Evolutionary conservation across 2,113 vertebrate species (phyloP).

Genomic region (Gymnobelideus leadbeateri): DNA sequence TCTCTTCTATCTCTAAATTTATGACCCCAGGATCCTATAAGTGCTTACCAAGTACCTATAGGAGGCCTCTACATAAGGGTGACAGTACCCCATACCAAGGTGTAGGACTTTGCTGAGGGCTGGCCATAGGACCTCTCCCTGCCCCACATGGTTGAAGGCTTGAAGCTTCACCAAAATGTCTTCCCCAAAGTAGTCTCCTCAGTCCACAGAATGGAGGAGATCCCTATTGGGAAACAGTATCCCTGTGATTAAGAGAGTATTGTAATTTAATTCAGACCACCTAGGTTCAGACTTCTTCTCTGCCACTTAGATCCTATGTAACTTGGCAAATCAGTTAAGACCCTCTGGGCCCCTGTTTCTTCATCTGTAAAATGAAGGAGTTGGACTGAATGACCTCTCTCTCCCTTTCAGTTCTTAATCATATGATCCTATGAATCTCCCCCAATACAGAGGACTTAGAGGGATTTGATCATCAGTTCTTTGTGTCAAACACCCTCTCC

Average conservation of each 20-base stretch:
- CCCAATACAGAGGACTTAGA: neutral
- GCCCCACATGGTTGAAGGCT: neutral
- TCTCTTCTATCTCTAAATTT: neutral
- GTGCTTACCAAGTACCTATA: neutral
- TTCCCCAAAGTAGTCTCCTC: neutral
- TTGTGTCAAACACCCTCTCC: neutral
- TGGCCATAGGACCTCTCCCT: neutral
- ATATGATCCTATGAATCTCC: neutral
- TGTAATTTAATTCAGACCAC: neutral
- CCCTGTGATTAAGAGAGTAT: neutral
- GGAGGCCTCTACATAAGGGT: neutral
- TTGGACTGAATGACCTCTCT: neutral
- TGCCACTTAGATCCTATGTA: neutral
- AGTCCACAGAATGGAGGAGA: neutral
- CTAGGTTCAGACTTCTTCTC: neutral
- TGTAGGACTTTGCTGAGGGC: neutral
- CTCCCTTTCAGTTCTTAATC: neutral
- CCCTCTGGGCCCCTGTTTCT: neutral
- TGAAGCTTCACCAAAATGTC: neutral
- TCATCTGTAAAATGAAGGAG: neutral
- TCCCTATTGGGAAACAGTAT: neutral
- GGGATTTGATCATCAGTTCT: neutral
- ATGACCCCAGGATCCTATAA: neutral
- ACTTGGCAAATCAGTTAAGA: neutral
- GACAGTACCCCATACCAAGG: neutral